Evolutionary conservation across 2,113 vertebrate species (phyloP).

Genomic region (Fulmarus glacialis): DNA sequence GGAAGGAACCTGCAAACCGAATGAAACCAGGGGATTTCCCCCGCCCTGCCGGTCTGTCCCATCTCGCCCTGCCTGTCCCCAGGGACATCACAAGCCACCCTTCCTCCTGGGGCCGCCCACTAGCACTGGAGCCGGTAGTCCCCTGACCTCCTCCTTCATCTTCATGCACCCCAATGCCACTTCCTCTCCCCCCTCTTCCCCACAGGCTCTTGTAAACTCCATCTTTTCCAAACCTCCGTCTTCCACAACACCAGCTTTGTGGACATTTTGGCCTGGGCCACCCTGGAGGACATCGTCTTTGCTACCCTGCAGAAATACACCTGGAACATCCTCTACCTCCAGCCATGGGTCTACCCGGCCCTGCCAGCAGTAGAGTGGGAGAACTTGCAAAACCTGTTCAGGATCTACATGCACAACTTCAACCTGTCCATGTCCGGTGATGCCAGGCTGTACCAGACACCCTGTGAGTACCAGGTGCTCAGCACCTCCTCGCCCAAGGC

Average conservation of each 20-base stretch:
- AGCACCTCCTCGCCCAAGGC: neutral
- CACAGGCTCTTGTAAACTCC: neutral
- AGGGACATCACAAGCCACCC: neutral
- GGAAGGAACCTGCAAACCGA: neutral
- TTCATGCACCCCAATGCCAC: neutral
- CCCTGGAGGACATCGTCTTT: neutral
- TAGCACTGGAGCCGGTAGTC: neutral
- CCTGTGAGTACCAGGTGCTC: neutral
- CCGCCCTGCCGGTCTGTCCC: neutral
- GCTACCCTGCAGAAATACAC: neutral
- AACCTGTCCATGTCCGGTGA: rapidly evolving
- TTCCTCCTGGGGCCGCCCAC: neutral
- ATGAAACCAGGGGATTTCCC: neutral
- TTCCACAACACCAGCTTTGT: neutral
- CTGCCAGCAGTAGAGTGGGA: neutral
- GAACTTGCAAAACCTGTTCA: neutral
- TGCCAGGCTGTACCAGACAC: neutral
- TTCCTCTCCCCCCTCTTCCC: neutral
- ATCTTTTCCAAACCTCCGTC: neutral
- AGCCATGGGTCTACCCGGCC: neutral
- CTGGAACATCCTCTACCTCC: neutral
- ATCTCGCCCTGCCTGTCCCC: neutral
- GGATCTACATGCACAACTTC: neutral
- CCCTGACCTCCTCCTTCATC: neutral
- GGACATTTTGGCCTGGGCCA: neutral